Base-by-base conservation (phyloP, 2,797 vertebrate genomes). In the Melanotaenia nigrans region DNA sequence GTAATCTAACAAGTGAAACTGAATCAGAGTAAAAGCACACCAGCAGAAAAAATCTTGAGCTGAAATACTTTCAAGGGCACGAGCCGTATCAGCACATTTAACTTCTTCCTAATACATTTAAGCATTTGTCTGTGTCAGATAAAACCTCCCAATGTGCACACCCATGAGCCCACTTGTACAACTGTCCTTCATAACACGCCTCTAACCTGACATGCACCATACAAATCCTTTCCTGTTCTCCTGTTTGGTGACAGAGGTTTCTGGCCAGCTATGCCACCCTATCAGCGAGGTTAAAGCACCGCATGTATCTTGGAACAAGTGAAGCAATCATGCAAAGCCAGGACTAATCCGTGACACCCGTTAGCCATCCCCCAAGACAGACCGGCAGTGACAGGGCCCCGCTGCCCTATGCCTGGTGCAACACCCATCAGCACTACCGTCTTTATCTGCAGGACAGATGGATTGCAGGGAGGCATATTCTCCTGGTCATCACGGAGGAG, bases 361-460 rank as follows among this genome's bases (percentile, higher is more conserved):
- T 86, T 85, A 84, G 77, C 86, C 75, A 71, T 76, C 76, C 87
- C 77, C 61, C 18, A 81, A 86, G 79, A 91, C 38, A 82, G 75
- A 77, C 68, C 76, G 20, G 67, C 65, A 40, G 78, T 75, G 89
- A 83, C 88, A 81, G 63, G 73, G 75, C 78, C 73, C 74, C 82
- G 78, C 79, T 86, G 78, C 71, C 79, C 73, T 30, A 58, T 2
- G 74, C 68, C 84, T 76, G 71, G 30, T 64, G 79, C 75, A 87
- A 71, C 87, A 88, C 73, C 85, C 87, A 79, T 91, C 89, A 87
- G 73, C 24, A 45, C 79, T 83, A 90, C 91, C 68, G 64, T 85
- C 88, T 92, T 91, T 93, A 93, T 92, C 90, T 87, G 88, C 57
- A 2, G 85, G 82, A 89, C 85, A 77, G 88, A 86, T 82, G 71